A percentile compares a stretch with the other conserved stretches of the same genome.
Evolutionary conservation across 2,113 vertebrate genomes (phyloP).

Genomic region (Scolopax mira): DNA sequence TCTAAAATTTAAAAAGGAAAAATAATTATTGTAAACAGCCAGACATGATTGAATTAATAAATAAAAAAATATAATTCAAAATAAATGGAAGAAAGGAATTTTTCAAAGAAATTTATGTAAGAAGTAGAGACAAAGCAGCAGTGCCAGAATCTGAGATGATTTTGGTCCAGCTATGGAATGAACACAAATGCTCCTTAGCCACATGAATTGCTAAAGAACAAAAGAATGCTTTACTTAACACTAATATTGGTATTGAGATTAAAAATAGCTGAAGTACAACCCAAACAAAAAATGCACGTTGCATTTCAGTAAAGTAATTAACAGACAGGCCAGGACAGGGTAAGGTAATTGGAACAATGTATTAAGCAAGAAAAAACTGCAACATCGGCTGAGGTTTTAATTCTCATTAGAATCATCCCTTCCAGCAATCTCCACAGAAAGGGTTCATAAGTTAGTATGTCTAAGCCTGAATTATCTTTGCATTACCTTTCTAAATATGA

Average conservation of each 20-base stretch:
- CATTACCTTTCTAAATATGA: background rate
- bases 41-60: background rate
- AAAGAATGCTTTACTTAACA: background rate
- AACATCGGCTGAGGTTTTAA: background rate
- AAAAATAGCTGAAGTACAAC: background rate
- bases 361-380: background rate
- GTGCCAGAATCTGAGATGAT: background rate
- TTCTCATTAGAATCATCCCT: background rate
- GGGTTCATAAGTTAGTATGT: background rate
- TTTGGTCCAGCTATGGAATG: background rate
- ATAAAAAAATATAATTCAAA: background rate
- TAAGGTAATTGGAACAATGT: background rate
- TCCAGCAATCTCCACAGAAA: background rate
- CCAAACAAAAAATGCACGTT: background rate
- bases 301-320: background rate
- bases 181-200: background rate
- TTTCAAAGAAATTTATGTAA: background rate
- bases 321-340: background rate
- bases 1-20: background rate
- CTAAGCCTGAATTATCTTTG: background rate
- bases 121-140: background rate
- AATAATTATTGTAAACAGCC: background rate
- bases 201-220: background rate
- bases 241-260: background rate
- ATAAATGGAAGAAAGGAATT: background rate